phyloP scores from a whole-genome alignment of 2,888 invertebrate species.

The Pasiphila rectangulata region DNA sequence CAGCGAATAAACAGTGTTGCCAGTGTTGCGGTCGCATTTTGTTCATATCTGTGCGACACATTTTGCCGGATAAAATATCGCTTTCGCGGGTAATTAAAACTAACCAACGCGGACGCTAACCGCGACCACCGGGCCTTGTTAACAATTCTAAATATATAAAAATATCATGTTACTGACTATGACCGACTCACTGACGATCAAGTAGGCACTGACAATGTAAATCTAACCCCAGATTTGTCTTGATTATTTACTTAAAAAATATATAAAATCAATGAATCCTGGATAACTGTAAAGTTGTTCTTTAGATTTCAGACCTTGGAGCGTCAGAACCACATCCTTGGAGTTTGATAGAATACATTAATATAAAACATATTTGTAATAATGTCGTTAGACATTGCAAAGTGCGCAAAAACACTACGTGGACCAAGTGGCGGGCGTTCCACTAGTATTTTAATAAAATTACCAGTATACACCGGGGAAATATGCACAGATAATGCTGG shows the following conservation, averaged over 20 bases:
- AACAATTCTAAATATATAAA: constrained; percentile 38
- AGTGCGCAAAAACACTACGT: not conserved
- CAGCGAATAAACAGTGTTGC: constrained; percentile 37
- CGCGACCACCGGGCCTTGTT: constrained; percentile 45
- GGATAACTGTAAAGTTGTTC: no score
- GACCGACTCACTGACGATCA: no score
- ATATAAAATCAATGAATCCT: no score
- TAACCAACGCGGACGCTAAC: constrained; percentile 53
- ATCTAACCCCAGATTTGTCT: no score
- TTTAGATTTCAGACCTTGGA: no score
- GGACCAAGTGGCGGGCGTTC: not conserved
- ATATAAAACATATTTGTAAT: no score
- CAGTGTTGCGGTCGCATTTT: constrained; percentile 50
- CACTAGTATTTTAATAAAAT: constrained; percentile 53
- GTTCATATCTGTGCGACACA: constrained; percentile 53
- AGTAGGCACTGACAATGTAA: no score
- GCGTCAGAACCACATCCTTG: no score
- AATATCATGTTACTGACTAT: not conserved
- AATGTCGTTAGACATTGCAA: no score
- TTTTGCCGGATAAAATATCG: constrained; percentile 62
- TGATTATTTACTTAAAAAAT: no score
- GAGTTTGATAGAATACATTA: no score
- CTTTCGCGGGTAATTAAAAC: constrained; percentile 67
- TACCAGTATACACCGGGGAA: constrained; percentile 59
- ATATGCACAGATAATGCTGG: constrained; percentile 48